Evolutionary conservation across 2,888 invertebrate genomes (phyloP), one percentile per base, ranked within the genome.

Genomic region (Scaeva pyrastri): DNA sequence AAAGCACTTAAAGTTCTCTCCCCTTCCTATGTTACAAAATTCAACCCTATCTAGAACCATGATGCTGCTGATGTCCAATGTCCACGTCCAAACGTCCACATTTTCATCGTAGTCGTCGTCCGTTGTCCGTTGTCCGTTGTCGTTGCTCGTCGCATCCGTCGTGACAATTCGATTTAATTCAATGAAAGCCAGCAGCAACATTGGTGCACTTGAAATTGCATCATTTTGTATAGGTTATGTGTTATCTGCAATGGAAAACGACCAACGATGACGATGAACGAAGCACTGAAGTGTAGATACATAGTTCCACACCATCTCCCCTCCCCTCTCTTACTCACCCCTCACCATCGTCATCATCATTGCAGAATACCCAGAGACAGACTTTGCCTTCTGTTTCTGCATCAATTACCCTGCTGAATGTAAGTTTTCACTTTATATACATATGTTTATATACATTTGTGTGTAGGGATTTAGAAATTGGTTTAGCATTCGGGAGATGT

Each of bases 81-180:
- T 19, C 21, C 12, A 16, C 26, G 31, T 19, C 23, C n/a, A 26
- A n/a, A 36, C 21, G 39, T 68, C 21, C n/a, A 68, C 83, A 68
- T 84, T 75, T 64, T 76, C 55, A 39, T 79, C 79, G 70, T 75
- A n/a, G n/a, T 41, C 11, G 58, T 81, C 16, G 48, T 48, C 7
- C 72, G 73, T 80, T 66, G 62, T 64, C 31, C 52, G 58, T n/a
- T n/a, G n/a, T n/a, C n/a, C n/a, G n/a, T n/a, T n/a, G n/a, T n/a
- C n/a, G n/a, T n/a, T n/a, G n/a, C n/a, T n/a, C n/a, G n/a, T n/a
- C n/a, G n/a, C n/a, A n/a, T n/a, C n/a, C 74, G 68, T 71, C 68
- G 60, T 79, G 76, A 81, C 80, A 85, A 85, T 85, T 85, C 81
- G 81, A 85, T 85, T 76, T 64, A 85, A 85, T 73, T 70, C 81